Evolutionary conservation across 1,140 invertebrate genomes (phyloP).

Genomic region (Cherax destructor): DNA sequence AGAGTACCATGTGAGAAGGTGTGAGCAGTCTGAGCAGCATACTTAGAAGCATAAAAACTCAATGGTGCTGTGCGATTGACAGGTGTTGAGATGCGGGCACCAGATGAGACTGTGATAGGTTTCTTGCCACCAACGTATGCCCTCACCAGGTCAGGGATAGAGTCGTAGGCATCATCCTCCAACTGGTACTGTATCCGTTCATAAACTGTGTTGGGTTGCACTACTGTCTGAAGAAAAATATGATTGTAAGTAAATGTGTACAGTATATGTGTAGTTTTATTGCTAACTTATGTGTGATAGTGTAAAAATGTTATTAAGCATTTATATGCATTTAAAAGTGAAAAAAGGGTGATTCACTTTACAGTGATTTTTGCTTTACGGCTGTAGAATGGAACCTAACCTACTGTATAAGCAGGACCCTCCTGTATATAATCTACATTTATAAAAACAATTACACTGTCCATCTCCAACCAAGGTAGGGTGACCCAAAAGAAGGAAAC

Average conservation of each 20-base stretch:
- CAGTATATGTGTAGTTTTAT: not conserved
- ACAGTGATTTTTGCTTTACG: not conserved
- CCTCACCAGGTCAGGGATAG: conserved; percentile 94
- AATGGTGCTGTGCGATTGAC: conserved; percentile 84
- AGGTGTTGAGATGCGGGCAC: conserved; percentile 88
- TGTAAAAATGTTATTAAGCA: too few relatives aligned
- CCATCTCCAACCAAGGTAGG: too few relatives aligned
- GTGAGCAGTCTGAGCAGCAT: conserved; percentile 75
- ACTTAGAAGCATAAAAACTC: conserved; percentile 81
- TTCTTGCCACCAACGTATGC: conserved; percentile 94
- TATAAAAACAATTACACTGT: not conserved
- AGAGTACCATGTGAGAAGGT: conserved; percentile 69
- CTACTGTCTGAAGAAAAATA: conserved; percentile 81
- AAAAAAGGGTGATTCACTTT: too few relatives aligned
- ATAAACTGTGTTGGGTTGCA: conserved; percentile 92
- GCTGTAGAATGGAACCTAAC: not conserved
- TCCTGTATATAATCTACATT: not conserved
- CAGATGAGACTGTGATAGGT: conserved; percentile 90
- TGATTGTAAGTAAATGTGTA: too few relatives aligned
- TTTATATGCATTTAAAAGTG: too few relatives aligned
- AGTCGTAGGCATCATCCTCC: conserved; percentile 94
- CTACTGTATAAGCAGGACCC: not conserved
- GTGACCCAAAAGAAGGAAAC: too few relatives aligned
- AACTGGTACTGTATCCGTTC: conserved; percentile 94
- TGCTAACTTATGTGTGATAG: not conserved